These are phyloP conservation scores for Onthophagus sagittarius DNA, from an alignment of 2,888 invertebrate genomes.

Conservation along the genomic window DNA sequence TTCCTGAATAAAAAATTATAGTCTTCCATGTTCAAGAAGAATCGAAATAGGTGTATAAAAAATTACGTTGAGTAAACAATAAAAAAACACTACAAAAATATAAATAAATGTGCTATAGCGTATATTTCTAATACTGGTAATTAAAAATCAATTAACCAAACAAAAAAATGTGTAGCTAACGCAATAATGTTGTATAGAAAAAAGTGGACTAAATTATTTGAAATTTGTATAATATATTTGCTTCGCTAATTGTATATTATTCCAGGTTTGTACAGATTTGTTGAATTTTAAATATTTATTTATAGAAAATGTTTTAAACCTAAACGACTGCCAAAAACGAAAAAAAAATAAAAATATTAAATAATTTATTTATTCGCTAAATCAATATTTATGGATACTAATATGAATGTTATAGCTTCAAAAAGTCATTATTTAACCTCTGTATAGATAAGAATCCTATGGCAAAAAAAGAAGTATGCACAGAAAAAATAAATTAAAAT, in stretches of 20 bases:
- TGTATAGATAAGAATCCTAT: conserved; percentile 11
- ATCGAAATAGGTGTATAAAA: conserved; percentile 6
- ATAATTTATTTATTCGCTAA: not conserved
- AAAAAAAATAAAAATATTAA: not conserved
- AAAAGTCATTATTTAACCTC: not conserved
- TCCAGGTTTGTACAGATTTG: conserved; percentile 15
- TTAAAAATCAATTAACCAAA: conserved; percentile 17
- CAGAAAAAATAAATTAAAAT: not conserved
- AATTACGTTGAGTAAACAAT: not conserved
- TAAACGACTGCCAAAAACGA: not conserved
- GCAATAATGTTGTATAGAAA: conserved; percentile 48
- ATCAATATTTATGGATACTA: not conserved
- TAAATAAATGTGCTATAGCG: conserved; percentile 37
- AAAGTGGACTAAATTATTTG: conserved; percentile 9
- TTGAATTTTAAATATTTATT: conserved; percentile 15
- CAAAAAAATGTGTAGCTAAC: conserved; percentile 49
- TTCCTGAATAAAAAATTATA: not conserved
- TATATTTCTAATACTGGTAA: conserved; percentile 39
- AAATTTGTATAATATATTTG: conserved; percentile 17
- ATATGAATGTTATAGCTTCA: not conserved
- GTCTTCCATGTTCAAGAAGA: not conserved
- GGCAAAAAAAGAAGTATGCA: not conserved
- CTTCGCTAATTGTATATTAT: conserved; percentile 2
- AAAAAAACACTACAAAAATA: conserved; percentile 16
- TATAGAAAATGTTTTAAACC: not conserved